Evolutionary conservation across 1,140 invertebrate species (phyloP).

Genomic region (Euura lappo): DNA sequence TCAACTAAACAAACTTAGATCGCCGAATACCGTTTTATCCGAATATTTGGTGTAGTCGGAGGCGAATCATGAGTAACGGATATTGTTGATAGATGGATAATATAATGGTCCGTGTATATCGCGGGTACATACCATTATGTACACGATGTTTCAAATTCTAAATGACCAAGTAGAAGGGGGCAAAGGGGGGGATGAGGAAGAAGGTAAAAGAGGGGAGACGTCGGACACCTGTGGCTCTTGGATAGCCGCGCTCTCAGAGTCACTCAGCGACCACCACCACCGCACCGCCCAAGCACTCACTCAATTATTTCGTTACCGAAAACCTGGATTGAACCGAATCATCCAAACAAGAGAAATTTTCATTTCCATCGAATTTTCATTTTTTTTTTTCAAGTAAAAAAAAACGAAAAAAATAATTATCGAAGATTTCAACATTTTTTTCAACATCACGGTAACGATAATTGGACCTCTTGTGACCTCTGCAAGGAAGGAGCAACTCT

Average conservation of each 20-base stretch:
- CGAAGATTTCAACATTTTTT: too few relatives aligned
- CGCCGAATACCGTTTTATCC: too few relatives aligned
- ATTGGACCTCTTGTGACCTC: too few relatives aligned
- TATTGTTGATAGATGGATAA: background rate
- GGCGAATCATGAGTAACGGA: background rate
- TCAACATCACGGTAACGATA: too few relatives aligned
- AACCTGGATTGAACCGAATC: background rate
- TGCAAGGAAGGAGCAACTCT: too few relatives aligned
- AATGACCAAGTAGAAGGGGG: constrained; percentile 24
- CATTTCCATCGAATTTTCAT: too few relatives aligned
- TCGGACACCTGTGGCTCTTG: constrained; percentile 58
- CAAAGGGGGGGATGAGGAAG: constrained; percentile 21
- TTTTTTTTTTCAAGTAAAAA: too few relatives aligned
- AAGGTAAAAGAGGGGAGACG: constrained; percentile 23
- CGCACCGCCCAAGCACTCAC: constrained; percentile 41
- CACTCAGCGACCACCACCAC: constrained; percentile 60
- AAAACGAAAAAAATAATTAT: too few relatives aligned
- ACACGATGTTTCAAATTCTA: constrained; percentile 28
- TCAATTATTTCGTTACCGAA: constrained; percentile 6
- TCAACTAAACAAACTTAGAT: too few relatives aligned
- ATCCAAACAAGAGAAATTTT: too few relatives aligned
- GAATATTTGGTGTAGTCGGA: background rate
- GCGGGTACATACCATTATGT: background rate
- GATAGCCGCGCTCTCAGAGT: constrained; percentile 53
- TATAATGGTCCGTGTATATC: too few relatives aligned